Conservation (phyloP, 2,113 vertebrate species). For the Notothenia coriiceps region DNA sequence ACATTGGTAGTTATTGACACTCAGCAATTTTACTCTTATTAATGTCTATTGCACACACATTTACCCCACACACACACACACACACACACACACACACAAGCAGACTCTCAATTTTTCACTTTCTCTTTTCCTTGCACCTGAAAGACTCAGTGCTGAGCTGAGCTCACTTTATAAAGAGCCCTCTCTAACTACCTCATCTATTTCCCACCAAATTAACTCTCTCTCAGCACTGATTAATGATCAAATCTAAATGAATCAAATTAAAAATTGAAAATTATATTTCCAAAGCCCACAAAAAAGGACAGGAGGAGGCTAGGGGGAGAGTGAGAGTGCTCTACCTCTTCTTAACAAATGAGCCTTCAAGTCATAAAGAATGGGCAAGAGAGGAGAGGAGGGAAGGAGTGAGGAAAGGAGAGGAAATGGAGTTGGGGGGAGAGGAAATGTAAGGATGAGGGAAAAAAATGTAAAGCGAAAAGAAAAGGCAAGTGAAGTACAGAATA, state of each 20-base stretch:
- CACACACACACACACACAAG: constrained; percentile 38
- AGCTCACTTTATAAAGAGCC: constrained; percentile 94
- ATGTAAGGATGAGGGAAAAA: constrained; percentile 27
- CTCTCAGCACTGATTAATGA: constrained; percentile 99
- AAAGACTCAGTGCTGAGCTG: constrained; percentile 62
- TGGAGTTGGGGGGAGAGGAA: constrained; percentile 14
- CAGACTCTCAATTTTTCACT: constrained; percentile 37
- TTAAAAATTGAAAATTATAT: constrained; percentile 99
- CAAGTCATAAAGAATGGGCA: constrained; percentile 97
- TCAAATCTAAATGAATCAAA: constrained; percentile 99
- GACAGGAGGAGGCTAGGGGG: constrained; percentile 89
- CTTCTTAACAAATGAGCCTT: constrained; percentile 99
- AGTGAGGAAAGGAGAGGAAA: constrained; percentile 6
- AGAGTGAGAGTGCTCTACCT: constrained; percentile 87
- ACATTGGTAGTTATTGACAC: background rate
- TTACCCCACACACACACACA: constrained; percentile 20
- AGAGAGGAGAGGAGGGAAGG: constrained; percentile 77
- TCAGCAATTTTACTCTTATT: background rate
- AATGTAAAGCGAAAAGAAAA: constrained; percentile 18
- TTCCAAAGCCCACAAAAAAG: constrained; percentile 97
- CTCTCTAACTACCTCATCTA: constrained; percentile 98
- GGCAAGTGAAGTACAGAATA: constrained; percentile 21
- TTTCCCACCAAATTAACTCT: constrained; percentile 99
- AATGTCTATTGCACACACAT: constrained; percentile 1
- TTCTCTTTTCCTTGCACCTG: constrained; percentile 52